Evolutionary conservation across 2,797 vertebrate genomes (phyloP), one percentile per base, ranked within the genome.

Genomic region (Acomys russatus): DNA sequence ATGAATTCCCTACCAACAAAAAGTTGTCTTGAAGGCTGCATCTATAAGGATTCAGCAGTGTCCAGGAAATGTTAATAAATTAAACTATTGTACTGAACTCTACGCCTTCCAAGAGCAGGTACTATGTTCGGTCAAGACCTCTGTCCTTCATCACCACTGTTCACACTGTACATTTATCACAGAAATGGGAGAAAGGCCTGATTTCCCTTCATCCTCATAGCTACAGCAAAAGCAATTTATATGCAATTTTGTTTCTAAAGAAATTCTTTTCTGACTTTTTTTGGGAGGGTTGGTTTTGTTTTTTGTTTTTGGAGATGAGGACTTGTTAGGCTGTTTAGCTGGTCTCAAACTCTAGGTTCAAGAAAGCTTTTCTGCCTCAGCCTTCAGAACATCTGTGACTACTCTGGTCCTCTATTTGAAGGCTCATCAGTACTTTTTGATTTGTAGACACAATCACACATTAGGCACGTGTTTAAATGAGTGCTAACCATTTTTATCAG

Each of bases 181-280:
- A 54, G 94, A 51, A 22, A 91, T 86, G 63, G 77, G 4, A 93
- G 90, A 92, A 90, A 90, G 66, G 3, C 49, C 89, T 73, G 30
- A 79, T 80, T 93, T 95, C 78, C 90, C 56, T 95, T 95, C 76
- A 89, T 38, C 38, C 33, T 85, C 44, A 91, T 5, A 54, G 71
- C 56, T 79, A 96, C 0, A 96, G 68, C 61, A 96, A 92, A 95
- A 96, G 63, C 73, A 94, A 93, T 33, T 94, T 93, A 94, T 94
- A 93, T 80, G 54, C 14, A 89, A 92, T n/a, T 91, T 9, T 92
- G 59, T 25, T 89, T 92, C 76, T 79, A 89, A 88, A 94, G 44
- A 59, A 96, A 49, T 89, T 28, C n/a, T 76, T 77, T 20, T 70
- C 10, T 11, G 3, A 54, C 4, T 64, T 51, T 15, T 78, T 35